Conservation (phyloP, 2,113 vertebrate genomes). For the Indri indri region DNA sequence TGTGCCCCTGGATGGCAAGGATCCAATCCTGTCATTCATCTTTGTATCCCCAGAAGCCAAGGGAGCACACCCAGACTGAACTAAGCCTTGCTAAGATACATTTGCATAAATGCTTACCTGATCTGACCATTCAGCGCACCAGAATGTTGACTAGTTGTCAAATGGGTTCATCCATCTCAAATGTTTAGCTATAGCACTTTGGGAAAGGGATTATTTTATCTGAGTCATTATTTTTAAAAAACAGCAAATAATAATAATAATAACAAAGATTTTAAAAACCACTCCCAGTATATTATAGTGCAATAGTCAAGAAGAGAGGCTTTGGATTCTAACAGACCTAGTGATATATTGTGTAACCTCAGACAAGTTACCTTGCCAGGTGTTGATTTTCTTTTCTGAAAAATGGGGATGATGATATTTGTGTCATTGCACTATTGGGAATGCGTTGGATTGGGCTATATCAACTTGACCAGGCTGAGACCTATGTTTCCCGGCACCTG, state of each 20-base stretch:
- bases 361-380: background rate
- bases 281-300: background rate
- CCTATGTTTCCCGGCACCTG: background rate
- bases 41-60: background rate
- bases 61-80: background rate
- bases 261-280: background rate
- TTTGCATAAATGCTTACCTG: background rate
- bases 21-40: background rate
- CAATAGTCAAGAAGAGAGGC: background rate
- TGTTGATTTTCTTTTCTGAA: slow-evolving; percentile 7
- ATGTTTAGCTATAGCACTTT: background rate
- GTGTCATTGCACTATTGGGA: background rate
- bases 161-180: background rate
- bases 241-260: too few species aligned
- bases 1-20: background rate
- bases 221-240: background rate
- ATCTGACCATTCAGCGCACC: background rate
- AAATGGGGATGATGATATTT: background rate
- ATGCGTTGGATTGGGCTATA: background rate
- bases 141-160: background rate
- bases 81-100: background rate
- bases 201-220: background rate
- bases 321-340: background rate
- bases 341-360: background rate
- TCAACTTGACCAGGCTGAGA: background rate